Base-by-base conservation (phyloP, 2,113 vertebrate species). In the Oreochromis spilurus region DNA sequence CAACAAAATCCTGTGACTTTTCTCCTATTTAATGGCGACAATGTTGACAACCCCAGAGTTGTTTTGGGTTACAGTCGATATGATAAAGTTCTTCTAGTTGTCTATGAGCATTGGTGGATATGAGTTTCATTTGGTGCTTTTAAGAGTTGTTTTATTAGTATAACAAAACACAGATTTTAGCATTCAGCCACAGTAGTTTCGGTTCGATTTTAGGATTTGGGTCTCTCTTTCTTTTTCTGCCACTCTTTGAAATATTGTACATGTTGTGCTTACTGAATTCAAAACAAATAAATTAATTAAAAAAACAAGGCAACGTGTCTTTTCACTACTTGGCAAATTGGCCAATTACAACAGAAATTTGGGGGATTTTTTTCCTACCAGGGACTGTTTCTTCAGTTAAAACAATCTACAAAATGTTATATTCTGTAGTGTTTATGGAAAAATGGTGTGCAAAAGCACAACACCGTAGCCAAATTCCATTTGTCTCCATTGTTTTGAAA, bases 251-350 rank as follows among this genome's bases (percentile, higher is more conserved):
- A n/a, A n/a, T n/a, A n/a, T n/a, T 75, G 50, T 77, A 77, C n/a
- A 26, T 48, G 40, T 72, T 14, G 21, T 48, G 14, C 40, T 50
- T 29, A 29, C 40, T 29, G 5, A 72, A 72, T 72, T 72, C 21
- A 45, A 72, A 67, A 65, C 38, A 67, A 67, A 43, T 43, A 26
- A 13, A 67, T 13, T 8, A 70, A 70, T 70, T 26, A 48, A 24
- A 43, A 43, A 70, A 21, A 9, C 43, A 29, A 72, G 2, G 38
- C 8, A 75, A 1, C 0, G 0, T 72, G 13, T 17, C 21, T 72
- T 72, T 75, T 26, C 24, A 1, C 26, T 29, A 3, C 24, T 11
- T 50, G 24, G 9, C 16, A 48, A 75, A 75, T 72, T 0, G 0
- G 24, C 67, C 38, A 2, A 29, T 72, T 43, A 29, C 40, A 72